These are phyloP conservation scores for Okamejei kenojei DNA, from an alignment of 2,797 vertebrate genomes.

Conservation along the genomic window DNA sequence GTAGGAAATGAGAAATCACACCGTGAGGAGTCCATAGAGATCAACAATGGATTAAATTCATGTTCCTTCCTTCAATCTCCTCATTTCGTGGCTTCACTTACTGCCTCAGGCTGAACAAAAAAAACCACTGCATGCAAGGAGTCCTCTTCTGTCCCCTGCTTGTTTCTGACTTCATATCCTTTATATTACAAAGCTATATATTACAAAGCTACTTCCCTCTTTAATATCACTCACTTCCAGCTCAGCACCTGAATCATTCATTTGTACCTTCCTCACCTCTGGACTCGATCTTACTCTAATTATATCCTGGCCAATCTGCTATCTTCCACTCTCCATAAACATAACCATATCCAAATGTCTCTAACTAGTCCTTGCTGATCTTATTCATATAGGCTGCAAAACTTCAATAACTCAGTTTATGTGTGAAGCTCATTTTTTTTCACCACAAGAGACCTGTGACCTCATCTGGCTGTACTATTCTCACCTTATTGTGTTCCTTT, in stretches of 20 bases:
- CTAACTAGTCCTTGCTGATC: neutral
- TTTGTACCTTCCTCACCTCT: neutral
- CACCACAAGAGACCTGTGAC: neutral
- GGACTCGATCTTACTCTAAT: neutral
- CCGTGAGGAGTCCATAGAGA: neutral
- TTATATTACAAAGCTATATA: neutral
- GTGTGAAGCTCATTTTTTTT: neutral
- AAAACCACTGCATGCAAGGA: neutral
- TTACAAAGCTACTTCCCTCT: neutral
- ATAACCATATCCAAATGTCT: neutral
- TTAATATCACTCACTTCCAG: neutral
- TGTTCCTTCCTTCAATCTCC: neutral
- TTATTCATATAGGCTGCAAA: neutral
- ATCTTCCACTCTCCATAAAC: neutral
- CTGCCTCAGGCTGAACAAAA: neutral
- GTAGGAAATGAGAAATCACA: neutral
- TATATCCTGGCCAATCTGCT: neutral
- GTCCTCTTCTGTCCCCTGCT: neutral
- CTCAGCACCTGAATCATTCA: neutral
- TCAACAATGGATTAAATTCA: neutral
- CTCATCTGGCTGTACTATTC: neutral
- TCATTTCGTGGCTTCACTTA: neutral
- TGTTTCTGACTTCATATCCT: neutral
- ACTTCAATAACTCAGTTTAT: neutral
- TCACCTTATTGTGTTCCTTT: neutral